These are phyloP conservation scores for Haemorhous mexicanus DNA, from an alignment of 2,113 vertebrate species.

Conservation along the genomic window DNA sequence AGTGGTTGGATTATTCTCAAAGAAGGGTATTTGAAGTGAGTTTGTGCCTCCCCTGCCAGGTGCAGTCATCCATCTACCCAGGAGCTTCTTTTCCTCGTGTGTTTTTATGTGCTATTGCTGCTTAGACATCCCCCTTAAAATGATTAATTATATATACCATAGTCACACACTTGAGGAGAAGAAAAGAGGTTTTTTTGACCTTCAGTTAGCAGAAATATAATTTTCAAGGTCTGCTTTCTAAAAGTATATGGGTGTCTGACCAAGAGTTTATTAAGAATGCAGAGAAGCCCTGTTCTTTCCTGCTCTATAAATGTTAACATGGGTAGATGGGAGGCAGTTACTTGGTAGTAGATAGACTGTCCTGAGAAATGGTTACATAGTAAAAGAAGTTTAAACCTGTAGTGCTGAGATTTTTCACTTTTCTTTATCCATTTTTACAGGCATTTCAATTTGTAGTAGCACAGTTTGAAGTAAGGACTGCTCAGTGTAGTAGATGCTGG, in stretches of 20 bases:
- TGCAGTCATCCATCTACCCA: background rate
- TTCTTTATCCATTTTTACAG: background rate
- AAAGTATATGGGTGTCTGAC: background rate
- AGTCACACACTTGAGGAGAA: background rate
- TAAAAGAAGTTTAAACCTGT: background rate
- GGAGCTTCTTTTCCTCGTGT: background rate
- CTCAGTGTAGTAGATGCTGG: background rate
- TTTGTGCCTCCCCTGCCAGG: background rate
- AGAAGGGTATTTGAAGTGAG: background rate
- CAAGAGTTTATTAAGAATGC: background rate
- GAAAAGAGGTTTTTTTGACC: rapidly evolving
- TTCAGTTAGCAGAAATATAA: background rate
- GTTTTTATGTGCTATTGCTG: background rate
- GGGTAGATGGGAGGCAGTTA: background rate
- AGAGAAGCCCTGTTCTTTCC: background rate
- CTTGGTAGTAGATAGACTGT: background rate
- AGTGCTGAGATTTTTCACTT: background rate
- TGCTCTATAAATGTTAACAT: background rate
- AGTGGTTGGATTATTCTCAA: background rate
- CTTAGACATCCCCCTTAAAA: background rate
- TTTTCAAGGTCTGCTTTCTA: background rate
- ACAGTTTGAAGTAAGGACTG: background rate
- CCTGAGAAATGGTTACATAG: background rate
- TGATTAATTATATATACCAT: background rate
- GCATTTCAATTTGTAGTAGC: background rate